Conservation (phyloP, 2,888 invertebrate species). For the Cybosia mesomella region DNA sequence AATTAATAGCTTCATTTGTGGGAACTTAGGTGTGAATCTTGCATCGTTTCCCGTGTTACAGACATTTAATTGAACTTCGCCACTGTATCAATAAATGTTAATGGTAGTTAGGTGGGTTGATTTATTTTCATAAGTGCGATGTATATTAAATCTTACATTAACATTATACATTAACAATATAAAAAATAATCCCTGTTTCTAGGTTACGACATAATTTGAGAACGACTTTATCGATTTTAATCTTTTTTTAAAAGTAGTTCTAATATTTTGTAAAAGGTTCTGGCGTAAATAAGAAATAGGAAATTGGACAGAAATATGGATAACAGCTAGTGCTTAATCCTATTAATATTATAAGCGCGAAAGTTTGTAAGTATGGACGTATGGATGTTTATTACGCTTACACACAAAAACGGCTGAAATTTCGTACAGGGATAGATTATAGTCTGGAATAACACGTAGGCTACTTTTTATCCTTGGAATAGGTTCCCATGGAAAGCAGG, state of each 20-base stretch:
- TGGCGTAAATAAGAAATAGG: no score
- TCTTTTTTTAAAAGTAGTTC: background rate
- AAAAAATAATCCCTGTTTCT: background rate
- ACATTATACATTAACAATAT: background rate
- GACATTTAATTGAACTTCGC: constrained; percentile 57
- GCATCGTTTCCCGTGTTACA: constrained; percentile 44
- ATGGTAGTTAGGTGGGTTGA: constrained; percentile 12
- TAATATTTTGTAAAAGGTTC: background rate
- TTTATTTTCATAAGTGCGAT: background rate
- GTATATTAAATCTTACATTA: background rate
- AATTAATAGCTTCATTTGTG: constrained; percentile 62
- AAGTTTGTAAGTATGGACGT: no score
- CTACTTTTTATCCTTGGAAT: no score
- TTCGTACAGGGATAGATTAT: no score
- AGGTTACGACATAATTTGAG: background rate
- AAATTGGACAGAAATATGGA: background rate
- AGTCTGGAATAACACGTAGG: no score
- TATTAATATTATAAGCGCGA: no score
- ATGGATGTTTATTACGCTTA: no score
- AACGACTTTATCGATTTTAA: background rate
- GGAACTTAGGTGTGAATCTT: constrained; percentile 52
- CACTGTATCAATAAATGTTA: constrained; percentile 55
- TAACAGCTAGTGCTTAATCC: background rate
- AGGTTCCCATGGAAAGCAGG: no score
- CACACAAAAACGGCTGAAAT: no score